A percentile compares a stretch with the other conserved stretches of the same genome.
Evolutionary conservation across 2,113 vertebrate species (phyloP).

Genomic region (Bufo gargarizans): DNA sequence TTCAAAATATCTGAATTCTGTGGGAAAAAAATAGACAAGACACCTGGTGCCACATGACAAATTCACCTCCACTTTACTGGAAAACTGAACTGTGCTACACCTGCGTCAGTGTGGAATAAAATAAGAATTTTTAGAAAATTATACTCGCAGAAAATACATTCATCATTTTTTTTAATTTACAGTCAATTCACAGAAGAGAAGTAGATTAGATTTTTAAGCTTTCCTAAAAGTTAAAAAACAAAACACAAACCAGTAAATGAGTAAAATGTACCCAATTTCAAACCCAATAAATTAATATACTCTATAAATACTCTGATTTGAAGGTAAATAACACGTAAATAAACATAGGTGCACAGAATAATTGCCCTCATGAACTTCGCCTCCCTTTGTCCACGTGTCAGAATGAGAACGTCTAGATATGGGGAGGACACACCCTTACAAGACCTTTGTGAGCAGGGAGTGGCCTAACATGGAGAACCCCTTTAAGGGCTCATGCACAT

Average conservation of each 20-base stretch:
- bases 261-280: background rate
- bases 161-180: slow-evolving; percentile 2
- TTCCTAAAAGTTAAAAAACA: background rate
- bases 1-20: too few species aligned
- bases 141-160: background rate
- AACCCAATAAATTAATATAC: slow-evolving; percentile 6
- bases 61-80: too few species aligned
- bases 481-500: background rate
- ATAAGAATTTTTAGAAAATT: too few species aligned
- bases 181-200: background rate
- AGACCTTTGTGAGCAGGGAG: background rate
- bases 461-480: background rate
- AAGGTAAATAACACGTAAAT: background rate
- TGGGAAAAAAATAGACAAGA: too few species aligned
- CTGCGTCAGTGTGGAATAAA: background rate
- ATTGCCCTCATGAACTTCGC: background rate
- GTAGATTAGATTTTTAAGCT: background rate
- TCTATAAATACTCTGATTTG: background rate
- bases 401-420: too few species aligned
- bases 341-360: too few species aligned
- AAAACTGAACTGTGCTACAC: background rate
- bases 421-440: background rate
- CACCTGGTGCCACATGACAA: too few species aligned
- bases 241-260: background rate
- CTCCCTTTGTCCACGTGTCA: background rate